phyloP scores from a whole-genome alignment of 1,140 invertebrate genomes.

The Drosophila dunni region DNA sequence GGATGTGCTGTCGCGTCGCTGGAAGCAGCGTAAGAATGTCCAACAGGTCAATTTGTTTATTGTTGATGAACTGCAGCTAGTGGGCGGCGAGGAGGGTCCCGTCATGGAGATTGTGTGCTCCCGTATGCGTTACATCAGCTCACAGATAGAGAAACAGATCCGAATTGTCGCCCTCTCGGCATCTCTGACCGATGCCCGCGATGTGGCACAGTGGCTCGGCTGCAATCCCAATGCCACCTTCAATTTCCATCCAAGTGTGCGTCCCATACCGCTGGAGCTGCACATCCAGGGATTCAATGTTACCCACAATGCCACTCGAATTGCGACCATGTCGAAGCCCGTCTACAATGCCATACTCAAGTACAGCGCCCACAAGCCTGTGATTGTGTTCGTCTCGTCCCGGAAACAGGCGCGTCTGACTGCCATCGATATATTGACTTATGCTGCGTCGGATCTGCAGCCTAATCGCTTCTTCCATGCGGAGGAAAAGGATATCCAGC shows the following conservation, averaged over 20 bases:
- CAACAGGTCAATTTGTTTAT: constrained; percentile 99
- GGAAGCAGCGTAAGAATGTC: constrained; percentile 99
- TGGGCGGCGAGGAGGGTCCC: constrained; percentile 95
- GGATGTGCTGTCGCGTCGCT: constrained; percentile 98
- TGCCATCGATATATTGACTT: constrained; percentile 97
- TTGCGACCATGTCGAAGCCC: constrained; percentile 99
- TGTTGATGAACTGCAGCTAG: constrained; percentile 97
- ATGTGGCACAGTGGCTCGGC: constrained; percentile 98
- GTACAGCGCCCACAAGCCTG: constrained; percentile 94
- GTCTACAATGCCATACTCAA: constrained; percentile 97
- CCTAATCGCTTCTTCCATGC: constrained; percentile 95
- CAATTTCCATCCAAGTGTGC: constrained; percentile 99
- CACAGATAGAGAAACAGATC: constrained; percentile 96
- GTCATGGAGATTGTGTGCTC: constrained; percentile 99
- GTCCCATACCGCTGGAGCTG: constrained; percentile 97
- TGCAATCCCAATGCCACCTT: constrained; percentile 96
- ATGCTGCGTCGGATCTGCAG: constrained; percentile 94
- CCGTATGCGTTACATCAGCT: constrained; percentile 98
- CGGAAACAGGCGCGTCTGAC: constrained; percentile 96
- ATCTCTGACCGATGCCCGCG: constrained; percentile 97
- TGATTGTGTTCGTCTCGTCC: constrained; percentile 98
- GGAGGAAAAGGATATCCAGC: constrained; percentile 93
- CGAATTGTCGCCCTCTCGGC: constrained; percentile 98
- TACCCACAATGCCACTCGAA: constrained; percentile 97
- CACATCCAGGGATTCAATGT: constrained; percentile 99